Conservation (phyloP, 2,797 vertebrate species). For the Zenarchopterus dispar region DNA sequence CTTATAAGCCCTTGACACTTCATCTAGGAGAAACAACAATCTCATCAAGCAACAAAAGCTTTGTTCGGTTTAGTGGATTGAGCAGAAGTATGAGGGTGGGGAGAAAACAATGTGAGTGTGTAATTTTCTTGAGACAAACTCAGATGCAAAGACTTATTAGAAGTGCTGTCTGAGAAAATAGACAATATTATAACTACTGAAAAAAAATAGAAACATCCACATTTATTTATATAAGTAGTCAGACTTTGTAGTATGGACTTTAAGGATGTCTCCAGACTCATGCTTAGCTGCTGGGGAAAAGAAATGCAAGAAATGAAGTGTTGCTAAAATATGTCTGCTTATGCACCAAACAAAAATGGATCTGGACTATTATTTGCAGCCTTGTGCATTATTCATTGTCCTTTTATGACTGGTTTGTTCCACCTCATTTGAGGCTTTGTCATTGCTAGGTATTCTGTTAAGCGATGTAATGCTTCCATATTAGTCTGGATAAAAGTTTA, state of each 20-base stretch:
- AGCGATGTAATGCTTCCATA: background rate
- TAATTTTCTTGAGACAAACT: constrained; percentile 39
- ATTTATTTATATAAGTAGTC: background rate
- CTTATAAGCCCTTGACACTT: constrained; percentile 45
- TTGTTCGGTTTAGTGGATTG: constrained; percentile 46
- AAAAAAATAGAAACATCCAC: background rate
- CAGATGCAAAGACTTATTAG: constrained; percentile 31
- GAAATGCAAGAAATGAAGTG: background rate
- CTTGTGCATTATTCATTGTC: background rate
- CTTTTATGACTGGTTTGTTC: background rate
- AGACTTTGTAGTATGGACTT: background rate
- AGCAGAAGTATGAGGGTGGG: constrained; percentile 19
- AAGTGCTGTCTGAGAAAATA: constrained; percentile 9
- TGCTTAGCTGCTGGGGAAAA: background rate
- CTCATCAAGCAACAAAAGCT: constrained; percentile 51
- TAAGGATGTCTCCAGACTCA: background rate
- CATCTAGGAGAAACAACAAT: constrained; percentile 43
- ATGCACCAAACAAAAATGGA: background rate
- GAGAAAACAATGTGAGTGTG: constrained; percentile 28
- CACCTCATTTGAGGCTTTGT: background rate
- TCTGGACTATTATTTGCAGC: background rate
- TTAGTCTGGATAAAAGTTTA: constrained; percentile 1
- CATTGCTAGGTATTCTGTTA: background rate
- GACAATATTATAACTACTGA: background rate
- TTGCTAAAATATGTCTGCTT: constrained; percentile 10